Evolutionary conservation across 2,113 vertebrate genomes (phyloP).

Genomic region (Sylvietta virens): DNA sequence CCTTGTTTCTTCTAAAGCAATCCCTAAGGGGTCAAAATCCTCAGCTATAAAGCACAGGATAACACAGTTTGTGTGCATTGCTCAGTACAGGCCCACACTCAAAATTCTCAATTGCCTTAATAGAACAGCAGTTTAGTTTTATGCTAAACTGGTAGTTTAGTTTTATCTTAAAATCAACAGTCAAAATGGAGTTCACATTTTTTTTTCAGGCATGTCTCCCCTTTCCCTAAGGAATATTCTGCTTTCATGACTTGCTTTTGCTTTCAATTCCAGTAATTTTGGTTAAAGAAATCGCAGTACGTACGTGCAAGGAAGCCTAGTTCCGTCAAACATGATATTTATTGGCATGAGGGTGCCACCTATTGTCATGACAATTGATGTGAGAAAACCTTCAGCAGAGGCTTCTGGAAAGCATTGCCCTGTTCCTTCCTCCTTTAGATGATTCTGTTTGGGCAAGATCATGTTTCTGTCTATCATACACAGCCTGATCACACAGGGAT

Average conservation of each 20-base stretch:
- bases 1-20: background rate
- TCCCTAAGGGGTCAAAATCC: background rate
- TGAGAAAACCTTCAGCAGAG: background rate
- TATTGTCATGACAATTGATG: background rate
- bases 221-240: background rate
- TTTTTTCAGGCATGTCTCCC: background rate
- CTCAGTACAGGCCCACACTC: background rate
- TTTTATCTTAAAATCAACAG: background rate
- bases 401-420: background rate
- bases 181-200: background rate
- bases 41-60: background rate
- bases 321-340: background rate
- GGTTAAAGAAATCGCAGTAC: background rate
- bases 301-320: background rate
- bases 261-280: background rate
- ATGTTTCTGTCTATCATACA: background rate
- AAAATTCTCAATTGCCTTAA: background rate
- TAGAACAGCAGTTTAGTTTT: background rate
- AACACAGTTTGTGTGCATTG: background rate
- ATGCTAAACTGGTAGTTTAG: background rate
- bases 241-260: background rate
- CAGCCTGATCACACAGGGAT: background rate
- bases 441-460: background rate
- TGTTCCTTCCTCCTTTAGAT: background rate
- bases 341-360: slow-evolving; percentile 50